Evolutionary conservation across 37 sponge, comb jelly and placozoan species (phyloP).

Genomic region (Spongilla lacustris): DNA sequence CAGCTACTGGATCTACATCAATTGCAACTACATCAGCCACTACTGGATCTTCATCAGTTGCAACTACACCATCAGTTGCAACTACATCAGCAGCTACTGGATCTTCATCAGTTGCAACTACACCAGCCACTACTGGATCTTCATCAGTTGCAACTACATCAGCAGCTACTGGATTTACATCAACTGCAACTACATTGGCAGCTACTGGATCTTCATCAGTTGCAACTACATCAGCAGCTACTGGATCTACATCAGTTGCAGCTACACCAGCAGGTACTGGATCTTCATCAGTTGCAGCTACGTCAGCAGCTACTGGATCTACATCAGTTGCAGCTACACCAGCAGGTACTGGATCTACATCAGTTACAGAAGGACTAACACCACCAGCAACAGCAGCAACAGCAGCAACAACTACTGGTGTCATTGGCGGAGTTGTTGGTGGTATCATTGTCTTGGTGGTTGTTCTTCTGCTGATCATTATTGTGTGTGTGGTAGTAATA

Average conservation of each 20-base stretch:
- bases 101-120: background rate
- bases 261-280: background rate
- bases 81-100: background rate
- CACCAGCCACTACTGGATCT: background rate
- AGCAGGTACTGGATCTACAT: background rate
- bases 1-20: too few relatives aligned
- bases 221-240: background rate
- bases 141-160: background rate
- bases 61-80: background rate
- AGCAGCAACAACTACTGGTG: background rate
- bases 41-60: background rate
- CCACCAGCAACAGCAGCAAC: background rate
- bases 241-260: background rate
- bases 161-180: background rate
- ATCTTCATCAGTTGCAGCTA: background rate
- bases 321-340: background rate
- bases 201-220: background rate
- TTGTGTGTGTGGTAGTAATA: slow-evolving; percentile 3
- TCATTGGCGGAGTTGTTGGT: slow-evolving; percentile 7
- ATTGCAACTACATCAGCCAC: background rate
- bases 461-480: slow-evolving; percentile 13
- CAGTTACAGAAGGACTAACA: background rate
- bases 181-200: background rate
- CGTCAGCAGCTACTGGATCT: background rate
- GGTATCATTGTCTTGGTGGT: slow-evolving; percentile 17